These are phyloP conservation scores for Anthrax anthrax DNA, from an alignment of 2,888 invertebrate species.

Conservation along the genomic window DNA sequence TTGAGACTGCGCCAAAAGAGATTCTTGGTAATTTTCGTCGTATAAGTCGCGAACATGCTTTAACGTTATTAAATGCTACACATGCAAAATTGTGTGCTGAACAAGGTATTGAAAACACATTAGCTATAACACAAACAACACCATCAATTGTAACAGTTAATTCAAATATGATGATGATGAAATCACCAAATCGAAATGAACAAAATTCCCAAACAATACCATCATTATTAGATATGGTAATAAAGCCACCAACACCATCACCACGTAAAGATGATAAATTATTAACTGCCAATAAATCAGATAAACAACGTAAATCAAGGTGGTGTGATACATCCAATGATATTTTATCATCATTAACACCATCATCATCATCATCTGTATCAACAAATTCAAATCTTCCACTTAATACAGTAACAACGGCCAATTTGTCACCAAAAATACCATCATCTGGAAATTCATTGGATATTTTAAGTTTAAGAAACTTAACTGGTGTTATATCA, in stretches of 20 bases:
- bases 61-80: conserved; percentile 37
- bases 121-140: conserved; percentile 14
- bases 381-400: background rate
- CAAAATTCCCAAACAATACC: conserved; percentile 18
- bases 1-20: conserved; percentile 82
- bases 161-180: background rate
- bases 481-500: conserved; percentile 42
- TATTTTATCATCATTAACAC: conserved; percentile 1
- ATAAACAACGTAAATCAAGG: conserved; percentile 30
- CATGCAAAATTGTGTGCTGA: conserved; percentile 37
- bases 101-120: conserved; percentile 27
- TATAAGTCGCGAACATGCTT: conserved; percentile 61
- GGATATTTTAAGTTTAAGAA: conserved; percentile 41
- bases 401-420: background rate
- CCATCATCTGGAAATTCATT: conserved; percentile 11
- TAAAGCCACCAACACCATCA: conserved; percentile 21
- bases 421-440: conserved; percentile 2
- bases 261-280: conserved; percentile 25
- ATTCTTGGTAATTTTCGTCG: conserved; percentile 82
- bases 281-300: conserved; percentile 18
- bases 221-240: conserved; percentile 30
- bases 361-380: background rate
- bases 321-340: conserved; percentile 22
- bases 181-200: background rate
- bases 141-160: conserved; percentile 6